Base-by-base conservation (phyloP, 2,113 vertebrate species). In the Oxyura jamaicensis region DNA sequence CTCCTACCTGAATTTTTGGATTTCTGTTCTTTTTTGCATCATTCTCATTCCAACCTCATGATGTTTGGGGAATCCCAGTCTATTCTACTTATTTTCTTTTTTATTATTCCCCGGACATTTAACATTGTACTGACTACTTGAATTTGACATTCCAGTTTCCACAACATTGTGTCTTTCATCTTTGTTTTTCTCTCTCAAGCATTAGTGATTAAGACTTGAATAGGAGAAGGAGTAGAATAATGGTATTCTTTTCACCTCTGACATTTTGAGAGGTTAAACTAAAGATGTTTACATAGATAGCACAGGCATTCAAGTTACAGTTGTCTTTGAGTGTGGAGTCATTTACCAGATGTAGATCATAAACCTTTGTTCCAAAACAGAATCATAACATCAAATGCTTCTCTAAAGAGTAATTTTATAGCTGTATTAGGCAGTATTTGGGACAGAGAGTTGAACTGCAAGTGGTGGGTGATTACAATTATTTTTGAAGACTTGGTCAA, bases 1-100 rank as follows among this genome's bases (percentile, higher is more conserved):
- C 9, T 66, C 14, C 13, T 80, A 36, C 10, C 13, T 1, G 1
- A 4, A 13, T 58, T 81, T 63, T 71, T 11, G 1, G 1, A 9
- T 39, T 41, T 48, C 0, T 41, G 35, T 68, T 26, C 1, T 20
- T 25, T 77, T 91, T 78, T 71, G 2, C 13, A n/a, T 77, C 3
- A 22, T 74, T 92, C 31, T 82, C 3, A 41, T 72, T 85, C 14
- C 7, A 44, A 8, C 69, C 23, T 59, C 10, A 31, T 22, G 16
- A 39, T 66, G 13, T 46, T 71, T 53, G 14, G 13, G 8, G 3
- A 13, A 35, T 48, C 22, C 8, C 3, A 46, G 23, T 60, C 13
- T 71, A 4, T 75, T 79, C 35, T 3, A 0, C 46, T 58, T 39
- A 13, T 11, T 80, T 76, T 35, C 4, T 50, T 25, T 50, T 50